phyloP scores from a whole-genome alignment of 2,888 invertebrate genomes.

The Drosophila meridionalis region DNA sequence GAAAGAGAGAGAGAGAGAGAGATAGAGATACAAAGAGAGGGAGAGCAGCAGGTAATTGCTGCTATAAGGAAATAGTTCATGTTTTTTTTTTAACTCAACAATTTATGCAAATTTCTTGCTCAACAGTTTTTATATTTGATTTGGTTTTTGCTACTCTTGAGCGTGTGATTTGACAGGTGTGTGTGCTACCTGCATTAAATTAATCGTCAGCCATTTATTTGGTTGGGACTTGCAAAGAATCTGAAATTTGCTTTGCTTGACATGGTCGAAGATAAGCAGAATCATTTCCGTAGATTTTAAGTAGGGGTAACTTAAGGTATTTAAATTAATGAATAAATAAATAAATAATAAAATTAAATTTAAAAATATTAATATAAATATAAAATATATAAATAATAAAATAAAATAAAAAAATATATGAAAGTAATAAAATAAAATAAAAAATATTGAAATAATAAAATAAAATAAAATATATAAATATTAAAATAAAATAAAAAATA shows the following conservation, averaged over 20 bases:
- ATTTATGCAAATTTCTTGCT: conserved; percentile 27
- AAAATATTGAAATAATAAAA: too few relatives aligned
- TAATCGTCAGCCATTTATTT: neutral
- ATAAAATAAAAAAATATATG: too few relatives aligned
- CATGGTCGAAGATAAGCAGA: neutral
- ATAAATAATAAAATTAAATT: neutral
- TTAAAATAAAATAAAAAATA: too few relatives aligned
- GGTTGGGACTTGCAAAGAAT: neutral
- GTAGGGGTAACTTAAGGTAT: neutral
- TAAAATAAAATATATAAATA: too few relatives aligned
- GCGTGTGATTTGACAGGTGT: conserved; percentile 13
- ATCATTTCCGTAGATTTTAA: neutral
- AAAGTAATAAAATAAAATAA: too few relatives aligned
- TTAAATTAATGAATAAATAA: neutral
- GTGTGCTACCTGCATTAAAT: conserved; percentile 7
- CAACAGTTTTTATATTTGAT: neutral
- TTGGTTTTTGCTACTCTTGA: neutral
- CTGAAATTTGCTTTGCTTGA: neutral
- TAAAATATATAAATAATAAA: too few relatives aligned
- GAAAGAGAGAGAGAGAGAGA: neutral
- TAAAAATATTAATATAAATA: too few relatives aligned
- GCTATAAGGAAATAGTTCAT: conserved; percentile 48
- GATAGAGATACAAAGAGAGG: neutral
- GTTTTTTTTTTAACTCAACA: conserved; percentile 1
- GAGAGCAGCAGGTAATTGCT: conserved; percentile 1